phyloP scores from a whole-genome alignment of 2,797 vertebrate species.

The Enteromius anoplus region DNA sequence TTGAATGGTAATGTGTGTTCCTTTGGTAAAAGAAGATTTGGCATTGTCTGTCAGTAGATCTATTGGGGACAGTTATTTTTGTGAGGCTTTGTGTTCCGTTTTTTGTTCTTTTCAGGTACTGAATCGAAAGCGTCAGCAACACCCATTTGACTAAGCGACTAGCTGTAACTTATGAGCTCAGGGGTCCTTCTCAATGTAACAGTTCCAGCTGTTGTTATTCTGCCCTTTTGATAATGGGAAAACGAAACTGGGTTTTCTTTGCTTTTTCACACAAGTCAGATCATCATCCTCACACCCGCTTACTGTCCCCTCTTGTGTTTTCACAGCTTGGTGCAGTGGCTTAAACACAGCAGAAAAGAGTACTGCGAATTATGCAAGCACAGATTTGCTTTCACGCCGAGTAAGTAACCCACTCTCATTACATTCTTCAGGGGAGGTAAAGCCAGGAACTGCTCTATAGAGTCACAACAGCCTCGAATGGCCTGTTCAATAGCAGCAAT shows the following conservation, averaged over 20 bases:
- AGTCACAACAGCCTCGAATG: constrained; percentile 8
- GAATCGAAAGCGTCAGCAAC: constrained; percentile 7
- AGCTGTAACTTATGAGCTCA: constrained; percentile 11
- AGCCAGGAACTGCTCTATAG: neutral
- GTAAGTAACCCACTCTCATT: constrained; percentile 82
- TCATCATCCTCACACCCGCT: constrained; percentile 11
- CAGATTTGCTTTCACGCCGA: constrained; percentile 99
- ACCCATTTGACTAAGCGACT: constrained; percentile 20
- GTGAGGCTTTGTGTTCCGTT: constrained; percentile 2
- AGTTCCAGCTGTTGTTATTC: neutral
- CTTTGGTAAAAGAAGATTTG: neutral
- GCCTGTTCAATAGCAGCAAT: constrained; percentile 27
- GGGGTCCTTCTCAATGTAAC: neutral
- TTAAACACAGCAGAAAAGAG: constrained; percentile 99
- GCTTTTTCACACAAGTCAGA: constrained; percentile 19
- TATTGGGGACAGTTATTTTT: neutral
- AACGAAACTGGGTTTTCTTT: neutral
- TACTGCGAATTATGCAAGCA: constrained; percentile 99
- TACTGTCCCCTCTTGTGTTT: constrained; percentile 48
- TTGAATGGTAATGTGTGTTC: neutral
- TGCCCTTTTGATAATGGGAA: neutral
- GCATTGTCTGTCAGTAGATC: neutral
- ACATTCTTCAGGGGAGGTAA: constrained; percentile 55
- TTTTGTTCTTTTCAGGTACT: constrained; percentile 16
- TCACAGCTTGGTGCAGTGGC: constrained; percentile 98